Evolutionary conservation across 2,797 vertebrate species (phyloP).

Genomic region (Potorous gilbertii): DNA sequence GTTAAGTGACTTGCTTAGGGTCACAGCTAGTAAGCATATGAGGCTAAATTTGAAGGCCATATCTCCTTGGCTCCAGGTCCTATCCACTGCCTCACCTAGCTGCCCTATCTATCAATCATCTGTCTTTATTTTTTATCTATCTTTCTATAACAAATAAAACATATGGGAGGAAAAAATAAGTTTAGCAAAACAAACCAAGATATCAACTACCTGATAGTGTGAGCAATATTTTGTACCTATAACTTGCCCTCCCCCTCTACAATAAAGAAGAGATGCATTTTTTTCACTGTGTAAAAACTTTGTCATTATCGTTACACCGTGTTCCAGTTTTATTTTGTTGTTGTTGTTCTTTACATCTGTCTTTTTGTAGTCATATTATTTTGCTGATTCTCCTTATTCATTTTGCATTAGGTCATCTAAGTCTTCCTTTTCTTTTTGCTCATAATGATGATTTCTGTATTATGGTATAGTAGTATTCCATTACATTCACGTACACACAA

Average conservation of each 20-base stretch:
- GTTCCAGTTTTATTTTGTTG: too few relatives aligned
- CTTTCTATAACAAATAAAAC: neutral
- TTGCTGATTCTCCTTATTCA: too few relatives aligned
- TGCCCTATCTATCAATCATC: neutral
- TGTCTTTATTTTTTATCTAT: neutral
- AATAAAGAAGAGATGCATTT: neutral
- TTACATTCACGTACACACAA: too few relatives aligned
- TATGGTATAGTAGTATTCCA: neutral
- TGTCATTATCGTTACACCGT: too few relatives aligned
- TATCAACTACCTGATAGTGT: neutral
- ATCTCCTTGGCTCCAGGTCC: too few relatives aligned
- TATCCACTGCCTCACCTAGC: too few relatives aligned
- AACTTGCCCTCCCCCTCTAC: neutral
- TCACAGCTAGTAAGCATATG: too few relatives aligned
- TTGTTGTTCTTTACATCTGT: neutral
- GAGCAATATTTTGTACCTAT: neutral
- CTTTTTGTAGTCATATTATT: neutral
- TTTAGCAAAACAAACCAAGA: neutral
- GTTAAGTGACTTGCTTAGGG: too few relatives aligned
- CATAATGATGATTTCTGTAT: neutral
- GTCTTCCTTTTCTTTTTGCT: neutral
- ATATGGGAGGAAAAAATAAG: neutral
- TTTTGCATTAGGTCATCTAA: neutral
- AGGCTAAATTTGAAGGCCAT: too few relatives aligned
- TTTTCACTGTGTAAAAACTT: neutral